Evolutionary conservation across 2,888 invertebrate species (phyloP), one percentile per base, ranked within the genome.

Genomic region (Stenodera caucasica): DNA sequence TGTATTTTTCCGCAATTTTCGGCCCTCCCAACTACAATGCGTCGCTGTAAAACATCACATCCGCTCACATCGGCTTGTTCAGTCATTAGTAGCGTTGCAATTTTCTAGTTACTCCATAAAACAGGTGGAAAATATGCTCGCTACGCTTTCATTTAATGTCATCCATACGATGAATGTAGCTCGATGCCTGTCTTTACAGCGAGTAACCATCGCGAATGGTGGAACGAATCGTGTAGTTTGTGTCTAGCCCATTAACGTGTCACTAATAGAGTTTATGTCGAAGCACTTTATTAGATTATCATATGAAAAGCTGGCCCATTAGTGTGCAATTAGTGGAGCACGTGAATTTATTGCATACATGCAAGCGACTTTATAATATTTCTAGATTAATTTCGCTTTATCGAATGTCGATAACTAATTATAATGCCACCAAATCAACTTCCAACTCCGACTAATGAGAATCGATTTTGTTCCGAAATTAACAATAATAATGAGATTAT

Each of bases 261-360:
- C 53, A 59, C 57, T 61, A 64, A 59, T 55, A 59, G 59, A 64
- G 57, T 61, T 61, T 64, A 58, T 63, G 60, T 64, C 35, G 54
- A 30, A 60, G 57, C 61, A 57, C 59, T 64, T 64, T 61, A 64
- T 64, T 61, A 57, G 57, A 69, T 67, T 66, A 67, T 61, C 64
- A 64, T 67, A 66, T 64, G 63, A 64, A 62, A 64, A 65, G 61
- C 61, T 61, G 18, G 4, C 55, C 61, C 63, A 67, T 67, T 65
- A 66, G 58, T 63, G 64, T 65, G 67, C 63, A 69, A 69, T 68
- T 68, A 68, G 67, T 58, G 61, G 61, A 53, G 40, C 50, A 50
- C 30, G 40, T 32, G 35, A 35, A 33, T 54, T 61, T 61, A 53
- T 14, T 29, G 53, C 21, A 11, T 12, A 21, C 12, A 45, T 11